phyloP scores from a whole-genome alignment of 2,888 invertebrate genomes.

The Cerceris rybyensis region DNA sequence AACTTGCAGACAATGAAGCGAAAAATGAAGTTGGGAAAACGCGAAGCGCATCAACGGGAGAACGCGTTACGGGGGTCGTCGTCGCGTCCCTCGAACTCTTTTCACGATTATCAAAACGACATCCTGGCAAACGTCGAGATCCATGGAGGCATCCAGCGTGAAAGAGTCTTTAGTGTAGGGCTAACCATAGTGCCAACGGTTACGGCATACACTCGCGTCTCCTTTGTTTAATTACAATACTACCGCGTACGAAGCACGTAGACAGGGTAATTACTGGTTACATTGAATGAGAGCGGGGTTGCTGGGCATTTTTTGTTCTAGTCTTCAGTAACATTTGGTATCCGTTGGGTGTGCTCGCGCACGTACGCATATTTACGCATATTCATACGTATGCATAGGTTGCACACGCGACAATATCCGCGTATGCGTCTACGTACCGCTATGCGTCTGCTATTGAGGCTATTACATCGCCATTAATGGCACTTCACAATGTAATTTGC shows the following conservation, averaged over 20 bases:
- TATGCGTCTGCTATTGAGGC: slow-evolving; percentile 66
- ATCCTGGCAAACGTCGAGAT: slow-evolving; percentile 6
- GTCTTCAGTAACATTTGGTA: slow-evolving; percentile 77
- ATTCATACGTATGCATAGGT: slow-evolving; percentile 17
- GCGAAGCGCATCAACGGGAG: neutral
- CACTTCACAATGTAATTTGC: slow-evolving; percentile 74
- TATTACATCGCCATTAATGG: slow-evolving; percentile 75
- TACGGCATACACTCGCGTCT: slow-evolving; percentile 43
- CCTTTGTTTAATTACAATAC: slow-evolving; percentile 79
- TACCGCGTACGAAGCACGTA: slow-evolving; percentile 65
- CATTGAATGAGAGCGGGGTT: slow-evolving; percentile 68
- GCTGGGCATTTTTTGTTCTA: slow-evolving; percentile 67
- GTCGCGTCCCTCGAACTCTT: slow-evolving; percentile 1
- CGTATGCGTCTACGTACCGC: slow-evolving; percentile 46
- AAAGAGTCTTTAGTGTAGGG: slow-evolving; percentile 17
- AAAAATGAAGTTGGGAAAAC: neutral
- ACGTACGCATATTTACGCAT: slow-evolving; percentile 33
- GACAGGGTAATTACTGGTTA: slow-evolving; percentile 78
- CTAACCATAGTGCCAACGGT: slow-evolving; percentile 41
- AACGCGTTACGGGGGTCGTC: neutral
- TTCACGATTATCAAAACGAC: slow-evolving; percentile 14
- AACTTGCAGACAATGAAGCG: slow-evolving; percentile 1
- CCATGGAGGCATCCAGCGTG: slow-evolving; percentile 18
- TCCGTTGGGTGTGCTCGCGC: slow-evolving; percentile 57
- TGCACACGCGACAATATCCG: slow-evolving; percentile 34